Base-by-base conservation (phyloP, 2,888 invertebrate genomes). In the Galeopsomyia nigrocyanea region DNA sequence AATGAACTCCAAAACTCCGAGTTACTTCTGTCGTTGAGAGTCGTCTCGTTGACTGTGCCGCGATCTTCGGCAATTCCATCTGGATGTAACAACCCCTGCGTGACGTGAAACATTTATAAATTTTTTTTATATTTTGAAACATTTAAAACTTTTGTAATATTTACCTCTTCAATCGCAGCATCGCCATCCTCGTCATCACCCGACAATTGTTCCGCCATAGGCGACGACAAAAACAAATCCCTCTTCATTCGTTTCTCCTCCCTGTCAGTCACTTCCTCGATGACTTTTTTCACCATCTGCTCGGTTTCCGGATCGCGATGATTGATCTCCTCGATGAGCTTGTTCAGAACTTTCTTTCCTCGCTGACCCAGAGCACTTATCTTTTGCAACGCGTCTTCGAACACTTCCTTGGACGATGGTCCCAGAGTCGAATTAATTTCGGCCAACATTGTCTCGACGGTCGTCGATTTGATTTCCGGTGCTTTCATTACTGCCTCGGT, bases 1-100 rank as follows among this genome's bases (percentile, higher is more conserved):
- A 93, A 94, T 0, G 94, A 94, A 0, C 93, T 94, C 92, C 92
- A 93, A 86, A 92, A 93, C 83, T 94, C 93, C 0, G 93, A 93
- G 86, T 93, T 92, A 78, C 93, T 93, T 87, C 91, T 90, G 81
- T 93, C 93, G 78, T 92, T 89, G 7, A 90, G 82, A 0, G 90
- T 90, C 0, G 91, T 91, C 80, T 93, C 91, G 85, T 92, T 92
- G 14, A 92, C 86, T 2, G 87, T 88, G 0, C 89, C 90, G 80
- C 90, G 89, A 78, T 91, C 90, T 68, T 91, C 91, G 0, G 91
- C 92, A 79, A 89, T 90, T 3, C 90, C 92, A 78, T 92, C 92
- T 13, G 91, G 90, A 55, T 87, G 86, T 10, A 91, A 76, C 61
- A 80, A 63, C 13, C 78, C 80, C 79, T 81, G 39, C n/a, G 13